Percentiles rank a stretch among this genome's conserved stretches.
Conservation (phyloP, 2,113 vertebrate species). For the Psilopogon haemacephalus region DNA sequence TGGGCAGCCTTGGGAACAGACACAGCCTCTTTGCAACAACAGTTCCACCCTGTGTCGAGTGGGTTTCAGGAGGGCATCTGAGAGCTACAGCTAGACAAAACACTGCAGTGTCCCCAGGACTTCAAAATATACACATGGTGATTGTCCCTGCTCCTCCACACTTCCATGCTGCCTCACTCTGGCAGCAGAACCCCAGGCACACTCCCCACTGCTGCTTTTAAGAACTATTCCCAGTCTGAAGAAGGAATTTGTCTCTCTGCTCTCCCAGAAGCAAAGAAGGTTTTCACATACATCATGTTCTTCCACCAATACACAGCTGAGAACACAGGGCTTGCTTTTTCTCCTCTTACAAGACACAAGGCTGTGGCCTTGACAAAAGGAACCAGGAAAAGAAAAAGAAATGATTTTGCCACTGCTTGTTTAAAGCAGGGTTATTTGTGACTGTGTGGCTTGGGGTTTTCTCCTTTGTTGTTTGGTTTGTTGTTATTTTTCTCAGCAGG, state of each 20-base stretch:
- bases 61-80: slow-evolving; percentile 16
- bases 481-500: background rate
- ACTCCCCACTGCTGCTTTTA: background rate
- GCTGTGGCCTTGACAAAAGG: background rate
- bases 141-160: background rate
- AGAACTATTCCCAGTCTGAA: background rate
- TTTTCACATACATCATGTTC: background rate
- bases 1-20: slow-evolving; percentile 21
- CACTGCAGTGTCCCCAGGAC: background rate
- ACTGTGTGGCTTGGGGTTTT: too few species aligned
- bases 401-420: background rate
- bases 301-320: background rate
- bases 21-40: background rate
- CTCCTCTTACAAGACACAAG: background rate
- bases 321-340: background rate
- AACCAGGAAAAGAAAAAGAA: background rate
- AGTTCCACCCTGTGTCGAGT: background rate
- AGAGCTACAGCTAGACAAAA: slow-evolving; percentile 36
- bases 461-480: background rate
- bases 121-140: background rate
- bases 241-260: background rate
- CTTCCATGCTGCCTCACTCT: background rate
- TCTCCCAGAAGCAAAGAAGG: background rate
- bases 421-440: background rate
- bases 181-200: background rate